Evolutionary conservation across 2,113 vertebrate species (phyloP), one percentile per base, ranked within the genome.

Genomic region (Mohoua ochrocephala): DNA sequence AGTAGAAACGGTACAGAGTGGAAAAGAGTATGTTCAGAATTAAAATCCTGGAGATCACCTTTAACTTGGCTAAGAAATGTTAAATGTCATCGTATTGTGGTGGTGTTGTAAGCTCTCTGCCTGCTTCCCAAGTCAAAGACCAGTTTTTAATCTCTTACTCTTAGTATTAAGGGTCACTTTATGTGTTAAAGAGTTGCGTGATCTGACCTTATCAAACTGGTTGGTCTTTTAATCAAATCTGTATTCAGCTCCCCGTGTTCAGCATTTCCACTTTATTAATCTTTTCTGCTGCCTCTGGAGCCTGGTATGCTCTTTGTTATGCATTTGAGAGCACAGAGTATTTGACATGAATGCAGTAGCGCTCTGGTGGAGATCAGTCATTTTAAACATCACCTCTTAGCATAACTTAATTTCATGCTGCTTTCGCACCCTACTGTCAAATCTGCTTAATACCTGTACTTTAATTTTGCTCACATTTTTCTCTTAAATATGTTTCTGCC

Each of bases 321-420:
- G 79, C n/a, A 19, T 85, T 50, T 84, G 61, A 84, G 73, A 90
- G 52, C 56, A 71, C 41, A 65, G 67, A 91, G 54, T 94, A 30
- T 78, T 93, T 94, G 76, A 52, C 23, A 21, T 18, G 64, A 85
- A 68, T 81, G 42, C 22, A 59, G 50, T 22, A 81, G 41, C 3
- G 3, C 60, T 87, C n/a, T 68, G 73, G 73, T 85, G 50, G 26
- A 89, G 94, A 92, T 90, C 73, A 89, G 23, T 27, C 21, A 79
- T 89, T 93, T 92, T 27, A 94, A 88, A 95, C 76, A 88, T 31
- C 54, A 61, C 42, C 30, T 84, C 75, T 86, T 91, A 95, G 82
- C 41, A 41, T 84, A 89, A 75, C 50, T 61, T 94, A 92, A 97
- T 95, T 95, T 93, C 78, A 95, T 89, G 89, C 56, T 95, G 7